phyloP scores from a whole-genome alignment of 64 coral and sea anemone genomes.

The Montipora sp. region DNA sequence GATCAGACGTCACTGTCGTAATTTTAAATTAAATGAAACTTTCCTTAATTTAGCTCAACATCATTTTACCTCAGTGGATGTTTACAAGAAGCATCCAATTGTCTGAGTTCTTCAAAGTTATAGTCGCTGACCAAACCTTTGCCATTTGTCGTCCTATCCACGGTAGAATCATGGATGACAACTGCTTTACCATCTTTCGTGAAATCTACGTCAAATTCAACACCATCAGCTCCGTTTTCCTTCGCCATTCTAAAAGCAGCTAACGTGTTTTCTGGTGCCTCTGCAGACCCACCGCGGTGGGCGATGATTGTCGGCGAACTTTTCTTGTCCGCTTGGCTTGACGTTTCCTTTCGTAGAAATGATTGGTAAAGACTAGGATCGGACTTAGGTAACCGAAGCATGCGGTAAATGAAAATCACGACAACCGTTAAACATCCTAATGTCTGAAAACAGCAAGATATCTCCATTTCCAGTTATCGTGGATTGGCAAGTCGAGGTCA shows the following conservation, averaged over 20 bases:
- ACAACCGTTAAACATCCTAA: constrained; percentile 42
- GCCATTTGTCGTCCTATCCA: constrained; percentile 90
- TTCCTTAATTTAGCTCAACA: background rate
- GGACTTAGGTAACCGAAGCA: constrained; percentile 78
- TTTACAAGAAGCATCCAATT: constrained; percentile 74
- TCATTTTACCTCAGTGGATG: constrained; percentile 63
- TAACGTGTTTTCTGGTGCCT: constrained; percentile 91
- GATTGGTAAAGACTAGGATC: constrained; percentile 71
- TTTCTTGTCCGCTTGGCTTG: constrained; percentile 1
- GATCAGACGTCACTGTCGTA: background rate
- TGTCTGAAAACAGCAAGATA: constrained; percentile 60
- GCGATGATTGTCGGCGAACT: constrained; percentile 71
- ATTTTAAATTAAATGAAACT: too few relatives aligned
- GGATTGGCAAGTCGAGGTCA: too few relatives aligned
- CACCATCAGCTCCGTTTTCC: constrained; percentile 79
- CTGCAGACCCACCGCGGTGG: constrained; percentile 74
- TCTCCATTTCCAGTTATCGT: background rate
- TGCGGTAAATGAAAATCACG: constrained; percentile 65
- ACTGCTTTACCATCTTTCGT: constrained; percentile 88
- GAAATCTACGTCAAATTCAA: constrained; percentile 96
- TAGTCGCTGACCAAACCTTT: constrained; percentile 71
- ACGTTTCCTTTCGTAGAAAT: constrained; percentile 70
- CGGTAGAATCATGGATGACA: constrained; percentile 89
- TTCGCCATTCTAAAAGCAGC: constrained; percentile 85
- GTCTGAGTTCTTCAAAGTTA: constrained; percentile 63